phyloP scores from a whole-genome alignment of 1,140 invertebrate genomes.

The Dendroctonus ponderosae region DNA sequence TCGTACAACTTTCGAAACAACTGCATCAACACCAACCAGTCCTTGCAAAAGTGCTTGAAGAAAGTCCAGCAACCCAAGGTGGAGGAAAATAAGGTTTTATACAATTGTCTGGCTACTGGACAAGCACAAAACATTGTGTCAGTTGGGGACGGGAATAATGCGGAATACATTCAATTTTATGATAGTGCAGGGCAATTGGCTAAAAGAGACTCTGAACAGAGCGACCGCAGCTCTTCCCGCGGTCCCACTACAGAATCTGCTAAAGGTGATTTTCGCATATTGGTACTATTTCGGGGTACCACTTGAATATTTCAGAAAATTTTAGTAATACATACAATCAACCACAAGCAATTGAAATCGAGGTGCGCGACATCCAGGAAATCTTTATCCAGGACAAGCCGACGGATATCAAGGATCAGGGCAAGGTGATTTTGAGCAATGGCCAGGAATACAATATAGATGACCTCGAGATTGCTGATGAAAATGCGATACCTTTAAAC shows the following conservation, averaged over 20 bases:
- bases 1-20: slow-evolving; percentile 44
- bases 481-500: slow-evolving; percentile 10
- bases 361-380: slow-evolving; percentile 25
- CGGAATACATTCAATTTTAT: slow-evolving; percentile 46
- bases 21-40: slow-evolving; percentile 43
- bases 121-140: slow-evolving; percentile 26
- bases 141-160: slow-evolving; percentile 40
- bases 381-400: slow-evolving; percentile 13
- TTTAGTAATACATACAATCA: slow-evolving; percentile 19
- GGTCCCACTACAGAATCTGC: slow-evolving; percentile 29
- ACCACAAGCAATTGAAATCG: slow-evolving; percentile 23
- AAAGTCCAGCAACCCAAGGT: slow-evolving; percentile 32
- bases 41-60: slow-evolving; percentile 40
- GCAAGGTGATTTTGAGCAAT: slow-evolving; percentile 20
- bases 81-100: slow-evolving; percentile 39
- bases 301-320: slow-evolving; percentile 10
- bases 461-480: slow-evolving; percentile 7
- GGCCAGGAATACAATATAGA: slow-evolving; percentile 20
- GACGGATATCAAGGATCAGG: slow-evolving; percentile 5
- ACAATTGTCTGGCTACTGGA: slow-evolving; percentile 29
- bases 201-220: slow-evolving; percentile 35
- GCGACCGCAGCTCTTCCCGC: slow-evolving; percentile 28
- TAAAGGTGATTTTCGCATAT: slow-evolving; percentile 6
- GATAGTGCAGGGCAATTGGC: slow-evolving; percentile 41
- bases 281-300: neutral